Base-by-base conservation (phyloP, 2,113 vertebrate genomes). In the Ifrita kowaldi region DNA sequence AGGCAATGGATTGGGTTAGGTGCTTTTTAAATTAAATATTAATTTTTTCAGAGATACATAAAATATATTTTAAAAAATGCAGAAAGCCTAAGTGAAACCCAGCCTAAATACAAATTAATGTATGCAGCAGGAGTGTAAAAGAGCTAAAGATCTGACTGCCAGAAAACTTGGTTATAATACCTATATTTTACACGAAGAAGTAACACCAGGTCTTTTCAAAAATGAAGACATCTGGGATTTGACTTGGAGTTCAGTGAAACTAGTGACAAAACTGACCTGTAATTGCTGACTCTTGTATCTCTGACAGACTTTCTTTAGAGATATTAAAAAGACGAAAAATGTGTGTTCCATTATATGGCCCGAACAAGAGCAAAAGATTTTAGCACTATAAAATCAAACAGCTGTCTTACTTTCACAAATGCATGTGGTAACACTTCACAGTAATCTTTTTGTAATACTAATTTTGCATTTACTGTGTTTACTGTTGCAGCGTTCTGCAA, bases 21-120 rank as follows among this genome's bases (percentile, higher is more conserved):
- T 87, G 56, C 32, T 93, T 67, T 91, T 62, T 42, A 88, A 93
- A 80, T 93, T 89, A 91, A 84, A 80, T 88, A 69, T 64, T 87
- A 47, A 28, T 87, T 91, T 96, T 93, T 63, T 73, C 41, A 84
- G 67, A 74, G 79, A 83, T 56, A 39, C 24, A 77, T 82, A 11
- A 92, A 84, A 57, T 85, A 50, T 56, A 70, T 79, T 64, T 3
- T 1, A 11, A 35, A 14, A 68, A 53, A 62, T 35, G 57, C 17
- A 89, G 39, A 87, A 95, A 91, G 56, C 26, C 23, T 64, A 56
- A 71, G 50, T 86, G 27, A 91, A 96, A 85, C 70, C 16, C 67
- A 39, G n/a, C 18, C 24, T 55, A 44, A 87, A 75, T 60, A 50
- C 7, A 33, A 56, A 71, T 87, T 71, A 62, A 50, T 47, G 23